phyloP scores from a whole-genome alignment of 1,140 invertebrate species.

The Aphis gossypii region DNA sequence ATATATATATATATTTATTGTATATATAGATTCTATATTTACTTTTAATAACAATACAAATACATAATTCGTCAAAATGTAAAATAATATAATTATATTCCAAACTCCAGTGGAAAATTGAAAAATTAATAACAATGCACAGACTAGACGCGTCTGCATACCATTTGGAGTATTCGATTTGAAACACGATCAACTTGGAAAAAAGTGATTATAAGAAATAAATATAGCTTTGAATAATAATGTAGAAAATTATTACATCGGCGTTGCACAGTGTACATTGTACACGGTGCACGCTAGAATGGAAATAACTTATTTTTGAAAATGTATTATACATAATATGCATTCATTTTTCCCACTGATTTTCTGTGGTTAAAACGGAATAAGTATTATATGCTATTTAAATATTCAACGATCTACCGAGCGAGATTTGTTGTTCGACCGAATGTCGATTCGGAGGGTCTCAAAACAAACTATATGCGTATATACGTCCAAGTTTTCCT shows the following conservation, averaged over 20 bases:
- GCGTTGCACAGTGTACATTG: background rate
- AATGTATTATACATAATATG: background rate
- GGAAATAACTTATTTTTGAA: background rate
- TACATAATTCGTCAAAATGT: background rate
- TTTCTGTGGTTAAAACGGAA: background rate
- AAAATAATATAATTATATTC: background rate
- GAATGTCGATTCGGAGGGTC: background rate
- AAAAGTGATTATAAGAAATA: background rate
- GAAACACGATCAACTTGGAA: background rate
- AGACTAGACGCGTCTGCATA: background rate
- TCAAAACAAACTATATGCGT: background rate
- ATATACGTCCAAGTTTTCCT: slow-evolving; percentile 18
- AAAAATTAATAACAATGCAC: background rate
- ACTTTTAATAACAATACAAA: background rate
- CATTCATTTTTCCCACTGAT: background rate
- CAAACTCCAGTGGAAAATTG: background rate
- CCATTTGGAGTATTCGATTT: background rate
- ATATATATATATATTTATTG: too few relatives aligned
- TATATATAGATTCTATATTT: background rate
- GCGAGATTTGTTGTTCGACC: background rate
- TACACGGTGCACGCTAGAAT: background rate
- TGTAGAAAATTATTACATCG: background rate
- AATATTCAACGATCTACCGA: background rate
- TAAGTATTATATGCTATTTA: background rate
- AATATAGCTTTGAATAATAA: background rate